Evolutionary conservation across 2,113 vertebrate genomes (phyloP), one percentile per base, ranked within the genome.

Genomic region (Miniopterus natalensis): DNA sequence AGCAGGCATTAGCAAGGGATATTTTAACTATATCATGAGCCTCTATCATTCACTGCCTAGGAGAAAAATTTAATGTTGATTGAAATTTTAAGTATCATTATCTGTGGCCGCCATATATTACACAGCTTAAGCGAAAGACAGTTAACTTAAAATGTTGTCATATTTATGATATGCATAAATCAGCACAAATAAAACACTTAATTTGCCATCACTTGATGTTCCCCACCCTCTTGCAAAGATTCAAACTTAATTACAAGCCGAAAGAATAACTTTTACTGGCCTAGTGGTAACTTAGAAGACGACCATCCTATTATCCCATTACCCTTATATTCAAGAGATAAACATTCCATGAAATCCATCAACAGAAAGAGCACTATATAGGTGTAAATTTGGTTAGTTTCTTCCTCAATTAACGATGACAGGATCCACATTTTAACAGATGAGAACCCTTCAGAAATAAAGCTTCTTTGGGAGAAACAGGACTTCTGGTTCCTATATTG

Each of bases 11-110:
- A 92, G 88, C 8, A 81, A 45, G 5, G 10, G 55, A 55, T 65
- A 49, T 40, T 68, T 65, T 74, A 87, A 87, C 78, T 66, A 80
- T 53, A 74, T 12, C 15, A 65, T 53, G 17, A 86, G 1, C 85
- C 51, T 92, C 77, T 85, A 65, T 57, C 17, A 90, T 40, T 88
- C 83, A 29, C 36, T 68, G 29, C 31, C 45, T 36, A 47, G 21
- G 21, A 81, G 15, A 36, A 96, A 73, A 77, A 36, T 65, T 59
- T 68, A 93, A 88, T 21, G 13, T 51, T 74, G 36, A 73, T 5
- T 85, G 25, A 92, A 88, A 86, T 91, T 88, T 73, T 83, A 95
- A 84, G 25, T 47, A 31, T 55, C 45, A 88, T 88, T 77, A 92
- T 42, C 81, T 88, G 57, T 74, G 25, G 31, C 66, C 96, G 66